Base-by-base conservation (phyloP, 2,113 vertebrate genomes). In the Amphilophus citrinellus region DNA sequence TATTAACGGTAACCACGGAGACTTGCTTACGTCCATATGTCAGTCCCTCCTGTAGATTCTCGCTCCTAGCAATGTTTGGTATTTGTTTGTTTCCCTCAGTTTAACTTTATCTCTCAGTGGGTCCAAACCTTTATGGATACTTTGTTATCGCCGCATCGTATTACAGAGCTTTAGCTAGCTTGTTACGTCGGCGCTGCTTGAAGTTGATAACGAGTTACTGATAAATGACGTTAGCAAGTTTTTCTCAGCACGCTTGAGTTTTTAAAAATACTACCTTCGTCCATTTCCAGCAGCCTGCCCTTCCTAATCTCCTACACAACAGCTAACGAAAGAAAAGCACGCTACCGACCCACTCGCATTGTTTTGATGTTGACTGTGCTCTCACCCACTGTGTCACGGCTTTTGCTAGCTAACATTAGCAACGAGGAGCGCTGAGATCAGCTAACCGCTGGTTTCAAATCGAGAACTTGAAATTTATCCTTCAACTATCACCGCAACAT, bases 381-480 rank as follows among this genome's bases (percentile, higher is more conserved):
- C 84, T 77, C 75, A 6, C 77, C 60, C 77, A 87, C 83, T 89
- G 90, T 89, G 91, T 90, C 89, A 88, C 85, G 77, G 85, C 76
- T 27, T 79, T 13, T 9, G 89, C 83, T 89, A 89, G 92, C 93
- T 91, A 89, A 84, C 86, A 7, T 83, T 93, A 92, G 92, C 93
- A 87, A 35, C 84, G 17, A 66, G n/a, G 20, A 62, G 62, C 68
- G 73, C 24, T 61, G 42, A 58, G 13, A 37, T 13, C 27, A n/a
- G 30, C 32, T 58, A 82, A 61, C 53, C 30, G 27, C 71, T 53
- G 50, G 11, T n/a, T 83, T 7, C 22, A 84, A 88, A 83, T 5
- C 10, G 1, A 56, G 24, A 35, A 82, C 77, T 50, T 53, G 2
- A 10, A 18, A 42, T 27, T 62, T 58, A n/a, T 11, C 32, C 5